Conservation (phyloP, 2,113 vertebrate species). For the Galeopterus variegatus region DNA sequence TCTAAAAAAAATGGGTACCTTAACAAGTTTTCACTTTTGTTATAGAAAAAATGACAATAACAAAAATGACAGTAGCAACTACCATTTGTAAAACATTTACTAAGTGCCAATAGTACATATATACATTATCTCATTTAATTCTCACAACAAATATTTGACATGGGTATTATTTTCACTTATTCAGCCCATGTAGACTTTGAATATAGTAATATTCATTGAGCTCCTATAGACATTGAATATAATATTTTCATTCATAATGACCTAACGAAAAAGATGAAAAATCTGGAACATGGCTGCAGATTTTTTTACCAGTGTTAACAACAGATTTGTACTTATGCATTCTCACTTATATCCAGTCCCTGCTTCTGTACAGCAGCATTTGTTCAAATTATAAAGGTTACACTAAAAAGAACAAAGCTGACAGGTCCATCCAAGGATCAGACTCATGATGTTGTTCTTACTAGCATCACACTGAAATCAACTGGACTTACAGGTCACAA, state of each 20-base stretch:
- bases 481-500: background rate
- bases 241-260: background rate
- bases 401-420: background rate
- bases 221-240: background rate
- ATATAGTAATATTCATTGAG: background rate
- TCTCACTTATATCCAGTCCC: background rate
- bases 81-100: background rate
- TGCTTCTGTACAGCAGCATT: background rate
- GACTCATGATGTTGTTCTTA: background rate
- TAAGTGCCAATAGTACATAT: background rate
- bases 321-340: background rate
- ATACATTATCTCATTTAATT: background rate
- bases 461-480: slow-evolving; percentile 6
- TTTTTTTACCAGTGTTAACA: background rate
- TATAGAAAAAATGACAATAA: background rate
- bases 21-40: background rate
- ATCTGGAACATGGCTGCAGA: background rate
- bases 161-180: background rate
- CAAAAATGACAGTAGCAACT: background rate
- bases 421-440: background rate
- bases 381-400: background rate
- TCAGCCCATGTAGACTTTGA: background rate
- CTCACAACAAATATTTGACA: background rate
- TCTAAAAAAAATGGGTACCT: background rate
- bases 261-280: background rate